Base-by-base conservation (phyloP, 2,113 vertebrate species). In the Perca flavescens region DNA sequence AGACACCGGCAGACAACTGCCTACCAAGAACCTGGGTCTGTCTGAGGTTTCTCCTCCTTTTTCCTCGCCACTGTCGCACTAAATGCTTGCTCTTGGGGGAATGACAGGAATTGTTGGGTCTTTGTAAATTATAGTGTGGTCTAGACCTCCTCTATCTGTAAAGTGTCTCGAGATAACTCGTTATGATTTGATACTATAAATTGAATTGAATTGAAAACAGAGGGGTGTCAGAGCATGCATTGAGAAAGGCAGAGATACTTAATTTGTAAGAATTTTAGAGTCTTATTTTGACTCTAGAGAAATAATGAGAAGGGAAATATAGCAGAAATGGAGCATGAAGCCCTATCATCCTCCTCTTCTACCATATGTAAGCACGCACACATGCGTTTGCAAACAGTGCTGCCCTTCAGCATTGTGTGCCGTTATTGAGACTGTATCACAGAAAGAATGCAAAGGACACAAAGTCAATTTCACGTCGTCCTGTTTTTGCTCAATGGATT, bases 241-340 rank as follows among this genome's bases (percentile, higher is more conserved):
- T 31, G 31, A 31, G 31, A 31, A 31, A 31, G 31, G 34, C 52
- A 66, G 36, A 0, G 54, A 28, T 10, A 56, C 25, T 22, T 25
- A 56, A 31, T 10, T 16, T 11, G n/a, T 62, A 61, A 65, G 85
- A 66, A 82, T 70, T 80, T 69, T 52, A 58, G 28, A 87, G 80
- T 66, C 66, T 69, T 83, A 66, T 85, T 91, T 77, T 85, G 84
- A 78, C 76, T 62, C 66, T 21, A 6, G 52, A 77, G 75, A 85
- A 84, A 83, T 86, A 87, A 91, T 88, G 56, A 86, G 84, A 86
- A 87, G 31, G 74, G 31, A 84, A 71, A 79, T 79, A 84, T 83
- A 79, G 77, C 71, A 86, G 69, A 89, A 88, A 86, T 82, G 49
- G 66, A 89, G 63, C 66, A 81, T 60, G 61, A 86, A 75, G 52